Evolutionary conservation across 2,888 invertebrate genomes (phyloP), one percentile per base, ranked within the genome.

Genomic region (Gibbula magus): DNA sequence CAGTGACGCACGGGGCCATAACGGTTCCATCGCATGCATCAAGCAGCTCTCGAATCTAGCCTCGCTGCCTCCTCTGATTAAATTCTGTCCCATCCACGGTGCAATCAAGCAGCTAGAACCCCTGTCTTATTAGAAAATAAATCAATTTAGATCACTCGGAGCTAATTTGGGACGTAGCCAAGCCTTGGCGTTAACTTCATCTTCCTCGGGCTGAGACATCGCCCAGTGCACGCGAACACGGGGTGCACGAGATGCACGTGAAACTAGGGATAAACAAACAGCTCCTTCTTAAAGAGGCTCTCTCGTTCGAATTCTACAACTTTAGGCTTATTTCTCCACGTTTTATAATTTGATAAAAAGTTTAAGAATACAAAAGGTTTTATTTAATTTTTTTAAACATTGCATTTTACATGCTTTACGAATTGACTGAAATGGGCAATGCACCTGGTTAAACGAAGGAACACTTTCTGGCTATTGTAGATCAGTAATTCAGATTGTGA

Each of bases 121-220:
- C 25, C 61, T 61, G 61, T 61, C 61, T 61, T 61, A 61, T 61
- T 61, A 61, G 29, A 61, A 29, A 18, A 25, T 61, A 61, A 61
- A 61, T 61, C 61, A 61, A 61, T 61, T 25, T 61, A 29, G 29
- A 29, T 61, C 61, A 29, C 61, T 61, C 61, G 29, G 18, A 29
- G 61, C 61, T 61, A 61, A 61, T 61, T 61, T 61, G 61, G 29
- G 61, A 61, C 61, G 25, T 4, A 29, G 61, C 29, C 61, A 61
- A 61, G 61, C 29, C 61, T 61, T 29, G 61, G 61, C 61, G 61
- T 25, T 61, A 61, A 61, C 61, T 61, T 61, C 61, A 61, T 61
- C 61, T 61, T 16, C 61, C 61, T 61, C 61, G 61, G 25, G 29
- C 61, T 61, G 61, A 61, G 25, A 29, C 61, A 61, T 61, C 61